Conservation (phyloP, 64 coral and sea anemone species). For the Pocillopora verrucosa region DNA sequence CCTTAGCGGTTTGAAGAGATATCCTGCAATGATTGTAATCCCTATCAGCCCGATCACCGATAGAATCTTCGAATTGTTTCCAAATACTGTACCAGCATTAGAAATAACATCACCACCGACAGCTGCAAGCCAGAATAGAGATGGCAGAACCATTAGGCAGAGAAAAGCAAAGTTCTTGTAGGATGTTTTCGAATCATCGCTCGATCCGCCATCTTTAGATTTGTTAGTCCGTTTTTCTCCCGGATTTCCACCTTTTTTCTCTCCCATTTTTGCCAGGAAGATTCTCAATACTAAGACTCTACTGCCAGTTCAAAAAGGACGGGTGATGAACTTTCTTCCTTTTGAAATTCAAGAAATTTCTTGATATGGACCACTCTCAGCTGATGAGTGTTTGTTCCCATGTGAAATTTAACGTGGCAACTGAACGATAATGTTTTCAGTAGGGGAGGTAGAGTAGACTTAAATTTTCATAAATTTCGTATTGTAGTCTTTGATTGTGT, state of each 20-base stretch:
- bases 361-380: neutral
- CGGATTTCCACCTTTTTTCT: neutral
- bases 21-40: constrained; percentile 46
- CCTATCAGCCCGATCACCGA: constrained; percentile 28
- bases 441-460: constrained; percentile 1
- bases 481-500: neutral
- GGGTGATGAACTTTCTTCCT: neutral
- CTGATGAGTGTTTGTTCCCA: constrained; percentile 13
- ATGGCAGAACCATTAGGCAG: constrained; percentile 68
- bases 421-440: neutral
- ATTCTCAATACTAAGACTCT: neutral
- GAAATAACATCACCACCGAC: constrained; percentile 64
- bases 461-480: neutral
- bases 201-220: constrained; percentile 8
- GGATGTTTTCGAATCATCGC: constrained; percentile 8
- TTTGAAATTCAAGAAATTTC: neutral
- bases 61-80: constrained; percentile 32
- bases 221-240: constrained; percentile 9
- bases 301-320: neutral
- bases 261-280: neutral
- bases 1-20: constrained; percentile 52
- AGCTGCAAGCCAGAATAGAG: constrained; percentile 66
- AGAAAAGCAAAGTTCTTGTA: constrained; percentile 83
- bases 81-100: constrained; percentile 74
- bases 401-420: constrained; percentile 46